Evolutionary conservation across 2,113 vertebrate species (phyloP), one percentile per base, ranked within the genome.

Genomic region (Nesogale talazaci): DNA sequence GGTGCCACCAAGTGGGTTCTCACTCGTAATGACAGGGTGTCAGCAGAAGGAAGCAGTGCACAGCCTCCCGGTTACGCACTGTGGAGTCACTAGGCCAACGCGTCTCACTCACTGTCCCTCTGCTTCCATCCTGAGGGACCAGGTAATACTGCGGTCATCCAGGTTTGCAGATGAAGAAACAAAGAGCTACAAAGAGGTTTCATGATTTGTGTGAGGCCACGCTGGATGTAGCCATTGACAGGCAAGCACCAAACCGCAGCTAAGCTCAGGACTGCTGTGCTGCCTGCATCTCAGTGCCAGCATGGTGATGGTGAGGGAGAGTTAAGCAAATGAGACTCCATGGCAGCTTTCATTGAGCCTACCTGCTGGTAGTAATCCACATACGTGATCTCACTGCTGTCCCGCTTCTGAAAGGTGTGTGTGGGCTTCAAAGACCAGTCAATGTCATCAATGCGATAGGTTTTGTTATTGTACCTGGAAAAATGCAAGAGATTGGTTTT

Each of bases 361-460:
- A 98, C 98, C 97, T 98, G 97, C 74, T 94, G 94, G 63, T 98
- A 98, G 80, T 98, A 98, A 80, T 98, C 98, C 92, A 95, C 57
- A 0, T 98, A 98, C n/a, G 95, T 95, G 83, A 97, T 85, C 79
- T 96, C 92, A 20, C 95, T 86, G 72, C 97, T 97, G 3, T 97
- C 96, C 22, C 91, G 89, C 94, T 86, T 98, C 86, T 36, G 92
- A 77, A 98, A 98, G n/a, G 70, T 90, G 46, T 97, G 88, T 0
- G 96, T 97, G 34, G 97, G 97, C 67, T 93, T 98, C 91, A 97
- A 95, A 0, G 95, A 93, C 98, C 97, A 98, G 67, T 97, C 96
- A 22, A 98, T 97, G 77, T 98, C 98, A 69, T 98, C 96, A 9
- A 98, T 85, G 7, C 96, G 95, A 40, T 98, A 98, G 15, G 98